Base-by-base conservation (phyloP, 2,797 vertebrate genomes). In the Typhlichthys eigenmanni region DNA sequence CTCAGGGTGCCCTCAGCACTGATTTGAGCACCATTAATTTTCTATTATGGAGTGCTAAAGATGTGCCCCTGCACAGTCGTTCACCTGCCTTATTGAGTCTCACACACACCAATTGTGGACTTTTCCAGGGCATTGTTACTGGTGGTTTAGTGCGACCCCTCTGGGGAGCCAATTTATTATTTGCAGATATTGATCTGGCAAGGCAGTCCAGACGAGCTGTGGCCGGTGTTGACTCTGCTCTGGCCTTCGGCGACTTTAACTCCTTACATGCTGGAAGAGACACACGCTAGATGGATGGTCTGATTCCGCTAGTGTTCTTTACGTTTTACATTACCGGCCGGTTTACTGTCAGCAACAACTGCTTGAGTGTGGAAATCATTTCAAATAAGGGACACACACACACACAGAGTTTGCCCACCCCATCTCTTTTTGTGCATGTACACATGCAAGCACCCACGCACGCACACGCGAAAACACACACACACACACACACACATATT, bases 101-200 rank as follows among this genome's bases (percentile, higher is more conserved):
- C 89, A 85, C 92, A 93, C 92, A 84, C 86, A 90, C 83, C 94
- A 95, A 93, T 95, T 95, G 93, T 91, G 90, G 90, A 94, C 91
- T 94, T 93, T 94, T 90, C 85, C 85, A 91, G 85, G 90, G 85
- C 90, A 87, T 85, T 93, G 89, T 91, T 92, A 81, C 84, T 92
- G 89, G 87, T 85, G 93, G 91, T 94, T 95, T 94, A 94, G 92
- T 90, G 91, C 81, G 90, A 88, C 91, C 87, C 94, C 94, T 95
- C 90, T 93, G 92, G 95, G 95, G 95, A 96, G 92, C 93, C 96
- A 94, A 96, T 98, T 97, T 97, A 96, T 97, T 98, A 98, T 98
- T 98, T 97, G 95, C 92, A 94, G 95, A 93, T 98, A 98, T 97
- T 94, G 95, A 98, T 98, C 95, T 94, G 93, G 80, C 91, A 87